Base-by-base conservation (phyloP, 2,888 invertebrate species). In the Pseudanteris insignis region DNA sequence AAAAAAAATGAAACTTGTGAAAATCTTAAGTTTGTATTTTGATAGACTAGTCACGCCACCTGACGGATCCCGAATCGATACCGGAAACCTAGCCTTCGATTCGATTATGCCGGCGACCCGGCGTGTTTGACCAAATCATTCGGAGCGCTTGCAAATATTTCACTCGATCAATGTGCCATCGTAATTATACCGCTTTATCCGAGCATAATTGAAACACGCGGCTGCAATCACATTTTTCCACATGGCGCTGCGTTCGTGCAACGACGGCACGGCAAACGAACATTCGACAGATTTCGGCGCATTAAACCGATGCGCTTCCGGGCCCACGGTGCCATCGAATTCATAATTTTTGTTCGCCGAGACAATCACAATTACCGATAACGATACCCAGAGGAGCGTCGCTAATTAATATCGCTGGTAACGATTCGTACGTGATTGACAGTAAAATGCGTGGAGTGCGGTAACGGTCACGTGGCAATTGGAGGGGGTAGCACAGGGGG, bases 381-480 rank as follows among this genome's bases (percentile, higher is more conserved):
- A 75, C 74, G 73, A 74, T 76, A 75, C 72, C 75, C 75, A 67
- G 69, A 70, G 72, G 74, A 71, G 47, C 66, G 63, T 64, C 71
- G 75, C 76, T 79, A 79, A 79, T 79, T 79, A 79, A 79, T 79
- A 78, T 79, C 74, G 76, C 77, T 71, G 67, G 69, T 67, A 72
- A 71, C 72, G 73, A 77, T 75, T 76, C 75, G 70, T 73, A 72
- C 71, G 74, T 72, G 75, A 77, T 77, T 76, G 77, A 78, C 78
- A 76, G 77, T 72, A 76, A 72, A 73, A 73, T 67, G 65, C 70
- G 67, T 60, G 55, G 51, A 61, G 57, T 63, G 63, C 47, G 61
- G 60, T 61, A 48, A 63, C 64, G 48, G 63, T 48, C 62, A 67
- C 54, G 62, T 66, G 51, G 51, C 58, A 54, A 58, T 28, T 53